A percentile compares a stretch with the other conserved stretches of the same genome.
Evolutionary conservation across 2,113 vertebrate species (phyloP).

Genomic region (Erythrocercus mccallii): DNA sequence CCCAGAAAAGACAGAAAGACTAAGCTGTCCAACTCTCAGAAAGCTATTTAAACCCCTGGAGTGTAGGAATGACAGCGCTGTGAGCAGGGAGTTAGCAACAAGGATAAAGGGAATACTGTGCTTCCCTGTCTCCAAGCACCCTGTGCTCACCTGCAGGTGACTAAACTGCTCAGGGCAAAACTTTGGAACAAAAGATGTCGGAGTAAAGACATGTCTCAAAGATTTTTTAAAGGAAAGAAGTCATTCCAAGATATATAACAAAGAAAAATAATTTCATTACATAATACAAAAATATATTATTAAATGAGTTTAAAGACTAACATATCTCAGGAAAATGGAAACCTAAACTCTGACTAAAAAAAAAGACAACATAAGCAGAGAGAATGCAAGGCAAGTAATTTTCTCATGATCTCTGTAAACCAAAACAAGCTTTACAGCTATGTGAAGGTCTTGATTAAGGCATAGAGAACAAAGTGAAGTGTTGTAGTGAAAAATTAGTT

Average conservation of each 20-base stretch:
- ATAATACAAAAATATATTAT: background rate
- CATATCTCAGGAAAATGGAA: background rate
- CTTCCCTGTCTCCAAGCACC: background rate
- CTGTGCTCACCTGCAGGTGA: background rate
- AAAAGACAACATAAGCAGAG: background rate
- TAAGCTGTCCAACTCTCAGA: background rate
- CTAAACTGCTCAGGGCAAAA: background rate
- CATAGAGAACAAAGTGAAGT: background rate
- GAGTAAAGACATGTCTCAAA: background rate
- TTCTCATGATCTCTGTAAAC: background rate
- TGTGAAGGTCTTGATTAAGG: background rate
- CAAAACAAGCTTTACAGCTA: background rate
- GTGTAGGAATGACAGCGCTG: background rate
- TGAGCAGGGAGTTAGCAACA: background rate
- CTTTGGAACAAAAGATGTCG: background rate
- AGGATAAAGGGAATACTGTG: background rate
- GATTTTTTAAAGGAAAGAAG: background rate
- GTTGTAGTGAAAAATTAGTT: background rate
- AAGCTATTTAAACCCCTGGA: background rate
- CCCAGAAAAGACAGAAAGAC: background rate
- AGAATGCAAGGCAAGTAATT: background rate
- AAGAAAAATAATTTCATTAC: too few species aligned
- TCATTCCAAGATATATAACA: background rate
- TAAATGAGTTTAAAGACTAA: background rate
- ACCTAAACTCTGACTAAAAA: background rate